phyloP scores from a whole-genome alignment of 2,113 vertebrate species.

The Anseranas semipalmata region DNA sequence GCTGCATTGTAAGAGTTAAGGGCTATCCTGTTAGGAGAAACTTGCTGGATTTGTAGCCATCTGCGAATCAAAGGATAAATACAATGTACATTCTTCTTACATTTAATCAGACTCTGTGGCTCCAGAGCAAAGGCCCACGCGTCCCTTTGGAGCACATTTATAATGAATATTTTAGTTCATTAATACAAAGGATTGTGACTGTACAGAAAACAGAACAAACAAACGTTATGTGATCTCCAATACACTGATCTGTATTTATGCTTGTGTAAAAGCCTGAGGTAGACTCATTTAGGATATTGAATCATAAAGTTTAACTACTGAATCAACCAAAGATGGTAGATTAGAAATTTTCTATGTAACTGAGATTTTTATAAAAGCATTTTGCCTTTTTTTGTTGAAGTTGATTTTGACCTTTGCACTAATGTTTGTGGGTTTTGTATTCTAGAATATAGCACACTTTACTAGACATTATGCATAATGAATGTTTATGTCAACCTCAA shows the following conservation, averaged over 20 bases:
- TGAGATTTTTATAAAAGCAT: neutral
- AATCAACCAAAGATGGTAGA: neutral
- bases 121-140: conserved; percentile 56
- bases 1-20: conserved; percentile 59
- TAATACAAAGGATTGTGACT: conserved; percentile 68
- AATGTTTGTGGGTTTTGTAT: neutral
- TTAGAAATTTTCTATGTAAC: neutral
- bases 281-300: neutral
- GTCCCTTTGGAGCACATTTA: conserved; percentile 65
- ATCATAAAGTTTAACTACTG: neutral
- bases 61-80: conserved; percentile 4
- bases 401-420: neutral
- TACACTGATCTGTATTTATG: neutral
- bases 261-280: neutral
- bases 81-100: conserved; percentile 33
- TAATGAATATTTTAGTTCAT: conserved; percentile 78
- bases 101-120: conserved; percentile 78
- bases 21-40: neutral
- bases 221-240: conserved; percentile 40
- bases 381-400: neutral
- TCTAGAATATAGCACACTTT: neutral
- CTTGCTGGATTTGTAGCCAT: neutral
- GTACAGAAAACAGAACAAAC: conserved; percentile 52
- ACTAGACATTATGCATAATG: neutral
- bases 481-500: neutral